phyloP scores from a whole-genome alignment of 2,888 invertebrate genomes.

The Melieria picta region DNA sequence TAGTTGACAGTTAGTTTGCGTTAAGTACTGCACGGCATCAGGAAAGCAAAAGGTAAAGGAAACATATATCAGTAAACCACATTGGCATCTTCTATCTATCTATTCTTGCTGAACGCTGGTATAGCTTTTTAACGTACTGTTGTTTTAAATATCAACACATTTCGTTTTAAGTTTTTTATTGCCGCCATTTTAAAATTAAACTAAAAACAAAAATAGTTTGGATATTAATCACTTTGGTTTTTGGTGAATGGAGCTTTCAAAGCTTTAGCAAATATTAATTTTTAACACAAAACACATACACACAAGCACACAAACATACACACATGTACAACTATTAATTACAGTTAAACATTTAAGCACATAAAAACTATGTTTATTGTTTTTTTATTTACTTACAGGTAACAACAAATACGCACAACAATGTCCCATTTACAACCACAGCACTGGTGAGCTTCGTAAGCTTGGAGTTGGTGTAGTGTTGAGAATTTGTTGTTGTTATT shows the following conservation, averaged over 20 bases:
- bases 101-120: conserved; percentile 13
- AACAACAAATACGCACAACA: conserved; percentile 51
- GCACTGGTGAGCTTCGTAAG: conserved; percentile 45
- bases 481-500: background rate
- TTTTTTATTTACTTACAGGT: conserved; percentile 51
- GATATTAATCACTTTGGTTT: conserved; percentile 4
- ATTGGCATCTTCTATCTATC: background rate
- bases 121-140: conserved; percentile 28
- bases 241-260: conserved; percentile 26
- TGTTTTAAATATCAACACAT: conserved; percentile 22
- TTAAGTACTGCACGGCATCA: background rate
- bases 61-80: background rate
- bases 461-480: conserved; percentile 10
- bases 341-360: background rate
- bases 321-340: conserved; percentile 16
- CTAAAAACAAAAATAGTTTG: background rate
- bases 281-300: conserved; percentile 18
- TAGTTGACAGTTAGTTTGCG: background rate
- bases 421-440: conserved; percentile 51
- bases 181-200: background rate
- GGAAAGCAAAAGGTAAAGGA: conserved; percentile 15
- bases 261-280: conserved; percentile 7
- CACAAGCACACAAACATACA: conserved; percentile 19
- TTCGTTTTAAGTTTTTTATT: conserved; percentile 13
- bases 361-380: background rate